Base-by-base conservation (phyloP, 2,113 vertebrate genomes). In the Oceanites oceanicus region DNA sequence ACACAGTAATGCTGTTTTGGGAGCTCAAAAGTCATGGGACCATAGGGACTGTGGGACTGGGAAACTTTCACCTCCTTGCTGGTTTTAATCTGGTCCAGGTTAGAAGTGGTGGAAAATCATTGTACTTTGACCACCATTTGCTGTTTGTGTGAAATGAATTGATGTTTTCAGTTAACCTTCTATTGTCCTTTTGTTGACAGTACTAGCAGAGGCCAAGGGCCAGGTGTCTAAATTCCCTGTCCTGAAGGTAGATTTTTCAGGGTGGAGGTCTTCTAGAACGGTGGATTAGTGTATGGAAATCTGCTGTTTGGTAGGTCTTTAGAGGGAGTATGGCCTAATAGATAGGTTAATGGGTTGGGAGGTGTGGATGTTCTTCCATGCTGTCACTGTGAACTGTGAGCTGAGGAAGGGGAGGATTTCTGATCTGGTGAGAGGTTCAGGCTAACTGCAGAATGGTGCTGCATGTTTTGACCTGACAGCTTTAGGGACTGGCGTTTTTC, bases 31-130 rank as follows among this genome's bases (percentile, higher is more conserved):
- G 75, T 91, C 90, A 74, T 1, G 59, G 71, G 56, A 81, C 81
- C 30, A 7, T 40, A 76, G 56, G 38, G 44, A 70, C 49, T 80
- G 26, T n/a, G 59, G 45, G 50, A 58, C 89, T 15, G 7, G 79
- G 76, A 92, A 93, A 86, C 94, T 92, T 97, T 73, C 36, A 94
- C 36, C 50, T 86, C 53, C 61, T 86, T 83, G 74, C 68, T 88
- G 45, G 34, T 91, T 88, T 88, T 67, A 77, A 52, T 77, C 47
- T 93, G 70, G 30, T 80, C 47, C 61, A 85, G 47, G 61, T 90
- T 93, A 90, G 68, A 76, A 88, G 15, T 63, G 74, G 68, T 84
- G 77, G 84, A 86, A 90, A 84, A 30, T 86, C 68, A 72, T 86
- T 88, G 78, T 74, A 81, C 88, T 87, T 90, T 92, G 85, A 77